phyloP scores from a whole-genome alignment of 2,113 vertebrate species.

The Potamarius usumacintae region DNA sequence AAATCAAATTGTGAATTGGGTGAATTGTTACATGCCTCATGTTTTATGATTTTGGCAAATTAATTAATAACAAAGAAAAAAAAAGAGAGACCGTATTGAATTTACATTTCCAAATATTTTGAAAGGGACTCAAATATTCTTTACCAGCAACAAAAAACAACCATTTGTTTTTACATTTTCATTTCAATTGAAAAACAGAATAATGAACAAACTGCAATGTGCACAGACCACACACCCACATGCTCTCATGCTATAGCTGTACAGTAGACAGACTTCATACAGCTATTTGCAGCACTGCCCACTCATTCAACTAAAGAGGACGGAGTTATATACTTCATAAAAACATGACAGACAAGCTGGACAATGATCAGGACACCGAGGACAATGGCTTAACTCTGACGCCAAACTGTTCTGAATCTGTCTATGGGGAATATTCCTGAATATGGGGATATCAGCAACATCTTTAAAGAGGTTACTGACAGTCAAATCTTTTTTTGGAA shows the following conservation, averaged over 20 bases:
- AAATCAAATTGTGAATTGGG: no score
- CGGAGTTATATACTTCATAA: not conserved
- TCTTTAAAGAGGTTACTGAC: not conserved
- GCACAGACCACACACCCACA: not conserved
- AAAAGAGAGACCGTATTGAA: not conserved
- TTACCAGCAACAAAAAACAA: not conserved
- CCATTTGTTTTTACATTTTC: not conserved
- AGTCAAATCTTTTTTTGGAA: slow-evolving; percentile 28
- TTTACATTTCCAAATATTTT: not conserved
- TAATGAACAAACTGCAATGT: not conserved
- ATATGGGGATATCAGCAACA: not conserved
- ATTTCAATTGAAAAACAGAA: not conserved
- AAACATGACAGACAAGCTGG: not conserved
- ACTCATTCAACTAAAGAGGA: not conserved
- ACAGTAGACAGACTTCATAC: not conserved
- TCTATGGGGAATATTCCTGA: not conserved
- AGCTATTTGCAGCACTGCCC: not conserved
- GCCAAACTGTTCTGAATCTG: not conserved
- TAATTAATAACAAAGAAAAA: not conserved
- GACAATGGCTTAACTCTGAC: not conserved
- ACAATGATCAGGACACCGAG: not conserved
- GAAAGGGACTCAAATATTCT: not conserved
- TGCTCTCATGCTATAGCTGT: not conserved
- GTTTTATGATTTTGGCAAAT: not conserved
- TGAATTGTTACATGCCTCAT: no score